These are phyloP conservation scores for Platerodrilus igneus DNA, from an alignment of 2,888 invertebrate genomes.

Conservation along the genomic window DNA sequence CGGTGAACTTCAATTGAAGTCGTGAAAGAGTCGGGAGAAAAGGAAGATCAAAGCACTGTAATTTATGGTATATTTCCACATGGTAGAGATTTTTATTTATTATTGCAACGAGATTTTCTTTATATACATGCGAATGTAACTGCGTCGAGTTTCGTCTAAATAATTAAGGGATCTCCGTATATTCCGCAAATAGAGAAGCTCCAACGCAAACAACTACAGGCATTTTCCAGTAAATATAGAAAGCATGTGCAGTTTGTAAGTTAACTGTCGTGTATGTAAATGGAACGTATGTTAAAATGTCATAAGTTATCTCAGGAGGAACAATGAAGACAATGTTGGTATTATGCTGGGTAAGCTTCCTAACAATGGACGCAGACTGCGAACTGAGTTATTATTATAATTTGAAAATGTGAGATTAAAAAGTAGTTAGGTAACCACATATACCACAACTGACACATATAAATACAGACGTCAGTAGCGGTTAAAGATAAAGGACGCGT, in stretches of 20 bases:
- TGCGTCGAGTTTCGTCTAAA: slow-evolving; percentile 4
- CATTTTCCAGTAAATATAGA: slow-evolving; percentile 10
- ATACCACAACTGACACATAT: too few species aligned
- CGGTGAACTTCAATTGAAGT: slow-evolving; percentile 19
- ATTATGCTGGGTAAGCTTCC: slow-evolving; percentile 36
- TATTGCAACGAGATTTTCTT: slow-evolving; percentile 12
- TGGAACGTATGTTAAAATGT: slow-evolving; percentile 38
- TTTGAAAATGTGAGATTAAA: slow-evolving; percentile 17
- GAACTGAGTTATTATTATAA: slow-evolving; percentile 23
- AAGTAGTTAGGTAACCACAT: too few species aligned
- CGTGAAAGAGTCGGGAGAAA: slow-evolving; percentile 13
- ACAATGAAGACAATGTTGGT: slow-evolving; percentile 39
- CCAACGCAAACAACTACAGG: slow-evolving; percentile 9
- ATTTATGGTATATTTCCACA: slow-evolving; percentile 23
- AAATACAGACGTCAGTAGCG: too few species aligned
- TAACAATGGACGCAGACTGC: slow-evolving; percentile 27
- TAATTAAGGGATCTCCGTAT: slow-evolving; percentile 10
- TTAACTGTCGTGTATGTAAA: slow-evolving; percentile 27
- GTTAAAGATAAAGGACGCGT: too few species aligned
- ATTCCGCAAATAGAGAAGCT: background rate
- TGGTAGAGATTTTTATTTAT: slow-evolving; percentile 18
- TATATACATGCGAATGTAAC: slow-evolving; percentile 12
- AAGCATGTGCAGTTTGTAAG: slow-evolving; percentile 24
- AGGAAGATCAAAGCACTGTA: slow-evolving; percentile 22
- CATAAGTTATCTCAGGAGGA: slow-evolving; percentile 39